Evolutionary conservation across 2,888 invertebrate genomes (phyloP), one percentile per base, ranked within the genome.

Genomic region (Yponomeuta malinellus): DNA sequence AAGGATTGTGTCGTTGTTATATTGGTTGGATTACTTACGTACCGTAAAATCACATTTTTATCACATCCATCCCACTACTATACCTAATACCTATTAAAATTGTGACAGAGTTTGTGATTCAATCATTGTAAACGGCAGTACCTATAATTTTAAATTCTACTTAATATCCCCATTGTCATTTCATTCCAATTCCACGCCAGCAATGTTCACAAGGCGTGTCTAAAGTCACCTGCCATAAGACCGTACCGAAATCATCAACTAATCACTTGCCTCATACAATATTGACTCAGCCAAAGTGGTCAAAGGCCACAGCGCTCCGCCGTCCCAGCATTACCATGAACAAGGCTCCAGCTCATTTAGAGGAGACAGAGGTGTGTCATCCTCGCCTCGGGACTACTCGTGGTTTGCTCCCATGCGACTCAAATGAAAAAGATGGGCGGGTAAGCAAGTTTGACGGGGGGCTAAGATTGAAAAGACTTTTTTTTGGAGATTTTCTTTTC

Each of bases 321-420:
- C 84, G 83, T 78, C 80, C 80, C 81, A 79, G 84, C 84, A 89
- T 89, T 89, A 88, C 84, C 88, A 88, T 88, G 87, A 86, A 87
- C 86, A 87, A 75, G 81, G 82, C 77, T 81, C 81, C 79, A 82
- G 84, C 86, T 88, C 84, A 83, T 87, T 87, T 85, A 80, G 80
- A 81, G 76, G 79, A 83, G 79, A 80, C 81, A 77, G 75, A 76
- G 78, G 77, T 78, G 89, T 77, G 88, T 87, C 85, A 81, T 76
- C 81, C 74, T 79, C 81, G 84, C 86, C 84, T 80, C 81, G 84
- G 84, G 86, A 85, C 83, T 81, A 31, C 29, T 65, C 31, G 65
- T 65, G 65, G 65, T 29, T 3, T 65, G 65, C 65, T 65, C 65
- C 33, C 9, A 10, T 31, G 31, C 33, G 65, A 65, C 31, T 29